phyloP scores from a whole-genome alignment of 2,888 invertebrate species.

The Dione vanillae region DNA sequence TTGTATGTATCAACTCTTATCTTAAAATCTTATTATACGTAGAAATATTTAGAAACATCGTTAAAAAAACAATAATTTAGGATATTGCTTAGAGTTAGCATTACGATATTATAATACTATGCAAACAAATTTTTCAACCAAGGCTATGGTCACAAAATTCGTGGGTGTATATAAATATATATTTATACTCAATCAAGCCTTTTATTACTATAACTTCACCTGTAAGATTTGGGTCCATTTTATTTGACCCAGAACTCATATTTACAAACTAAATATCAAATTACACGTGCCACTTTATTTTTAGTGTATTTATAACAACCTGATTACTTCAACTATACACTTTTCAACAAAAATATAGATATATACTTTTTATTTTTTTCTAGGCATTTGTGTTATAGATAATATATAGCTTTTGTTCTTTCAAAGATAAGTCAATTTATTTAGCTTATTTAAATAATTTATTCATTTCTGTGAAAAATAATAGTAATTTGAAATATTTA shows the following conservation, averaged over 20 bases:
- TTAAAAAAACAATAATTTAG: neutral
- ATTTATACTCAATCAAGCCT: neutral
- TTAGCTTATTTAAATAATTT: no score
- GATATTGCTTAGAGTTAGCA: neutral
- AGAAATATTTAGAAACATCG: no score
- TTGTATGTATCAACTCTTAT: no score
- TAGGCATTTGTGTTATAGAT: conserved; percentile 4
- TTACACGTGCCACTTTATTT: conserved; percentile 25
- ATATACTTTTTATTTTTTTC: neutral
- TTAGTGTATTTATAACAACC: conserved; percentile 9
- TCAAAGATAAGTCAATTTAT: neutral
- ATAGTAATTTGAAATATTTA: neutral
- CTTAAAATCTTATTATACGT: no score
- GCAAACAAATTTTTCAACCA: neutral
- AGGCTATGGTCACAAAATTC: neutral
- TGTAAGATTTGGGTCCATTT: conserved; percentile 72
- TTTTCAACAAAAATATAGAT: conserved; percentile 10
- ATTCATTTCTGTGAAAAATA: no score
- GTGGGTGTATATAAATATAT: conserved; percentile 19
- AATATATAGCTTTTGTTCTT: neutral
- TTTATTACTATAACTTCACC: conserved; percentile 53
- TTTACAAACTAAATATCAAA: conserved; percentile 40
- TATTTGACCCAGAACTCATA: conserved; percentile 53
- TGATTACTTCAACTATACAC: conserved; percentile 10
- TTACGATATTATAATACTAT: neutral